Evolutionary conservation across 1,140 invertebrate genomes (phyloP), one percentile per base, ranked within the genome.

Genomic region (Orius insidiosus): DNA sequence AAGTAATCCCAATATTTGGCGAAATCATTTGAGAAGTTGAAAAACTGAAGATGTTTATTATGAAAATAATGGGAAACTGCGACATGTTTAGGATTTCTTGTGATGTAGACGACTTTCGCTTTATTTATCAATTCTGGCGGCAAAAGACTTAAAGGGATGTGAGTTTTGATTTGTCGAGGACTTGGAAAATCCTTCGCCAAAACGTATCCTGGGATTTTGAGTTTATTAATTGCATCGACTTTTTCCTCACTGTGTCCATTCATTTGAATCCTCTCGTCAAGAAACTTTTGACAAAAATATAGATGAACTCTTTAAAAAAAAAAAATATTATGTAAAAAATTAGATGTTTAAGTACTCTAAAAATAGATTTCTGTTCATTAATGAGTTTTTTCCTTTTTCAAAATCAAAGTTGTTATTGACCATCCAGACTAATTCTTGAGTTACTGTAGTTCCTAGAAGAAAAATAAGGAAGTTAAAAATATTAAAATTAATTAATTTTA

Each of bases 21-120:
- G 54, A 88, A 84, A 53, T 80, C 71, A 2, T 78, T 78, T 9
- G 62, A 53, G 55, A 76, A 87, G 13, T 75, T 75, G 54, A 80
- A 76, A 0, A 78, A 79, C 45, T 69, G 71, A 43, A 79, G 72
- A 1, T 75, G 60, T 54, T 72, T 68, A 59, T 81, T 79, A 24
- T 85, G 70, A 61, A 86, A 75, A 58, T 78, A 89, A 60, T 78
- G 86, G 0, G 84, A 88, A 0, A 87, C 80, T 2, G 72, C 78
- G 1, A 85, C 76, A 60, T 88, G 84, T 60, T 85, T 85, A 0
- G 85, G 84, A 63, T 88, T 85, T 44, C 85, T 66, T 2, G 76
- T 74, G 0, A 85, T 73, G 55, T 84, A 85, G 3, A 85, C 66
- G 8, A 82, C 63, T 70, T 77, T 45, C 37, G 55, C 34, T 9